Conservation (phyloP, 2,797 vertebrate genomes). For the Sandelia bainsii region DNA sequence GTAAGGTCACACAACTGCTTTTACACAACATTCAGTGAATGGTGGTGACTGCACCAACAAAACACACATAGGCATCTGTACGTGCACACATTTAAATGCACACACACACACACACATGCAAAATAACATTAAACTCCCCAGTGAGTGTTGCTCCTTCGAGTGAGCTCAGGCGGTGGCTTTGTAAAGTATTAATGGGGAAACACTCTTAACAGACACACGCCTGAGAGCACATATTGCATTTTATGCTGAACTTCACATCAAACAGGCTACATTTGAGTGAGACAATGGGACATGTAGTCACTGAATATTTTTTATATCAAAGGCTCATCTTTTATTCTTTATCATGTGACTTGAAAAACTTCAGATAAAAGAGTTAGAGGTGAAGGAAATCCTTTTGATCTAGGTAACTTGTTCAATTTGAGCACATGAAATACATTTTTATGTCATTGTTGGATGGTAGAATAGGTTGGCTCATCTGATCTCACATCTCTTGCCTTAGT, state of each 20-base stretch:
- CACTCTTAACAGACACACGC: conserved; percentile 50
- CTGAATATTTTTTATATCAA: conserved; percentile 19
- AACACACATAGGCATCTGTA: conserved; percentile 14
- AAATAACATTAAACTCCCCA: conserved; percentile 42
- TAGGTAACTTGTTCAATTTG: conserved; percentile 1
- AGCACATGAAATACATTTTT: conserved; percentile 9
- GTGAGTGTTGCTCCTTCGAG: conserved; percentile 37
- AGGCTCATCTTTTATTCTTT: conserved; percentile 35
- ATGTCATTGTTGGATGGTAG: background rate
- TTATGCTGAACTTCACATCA: conserved; percentile 34
- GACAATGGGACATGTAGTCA: conserved; percentile 26
- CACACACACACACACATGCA: conserved; percentile 7
- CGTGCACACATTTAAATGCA: background rate
- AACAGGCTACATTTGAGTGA: conserved; percentile 39
- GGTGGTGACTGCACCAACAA: conserved; percentile 7
- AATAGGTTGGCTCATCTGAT: background rate
- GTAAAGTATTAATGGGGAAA: conserved; percentile 74
- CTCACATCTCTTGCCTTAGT: background rate
- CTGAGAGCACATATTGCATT: conserved; percentile 57
- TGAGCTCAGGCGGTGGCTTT: conserved; percentile 47
- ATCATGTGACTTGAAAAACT: conserved; percentile 9
- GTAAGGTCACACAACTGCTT: conserved; percentile 42
- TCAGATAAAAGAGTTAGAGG: conserved; percentile 42
- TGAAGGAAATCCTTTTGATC: conserved; percentile 24
- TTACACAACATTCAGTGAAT: conserved; percentile 36